Evolutionary conservation across 2,888 invertebrate genomes (phyloP).

Genomic region (Pollenia amentaria): DNA sequence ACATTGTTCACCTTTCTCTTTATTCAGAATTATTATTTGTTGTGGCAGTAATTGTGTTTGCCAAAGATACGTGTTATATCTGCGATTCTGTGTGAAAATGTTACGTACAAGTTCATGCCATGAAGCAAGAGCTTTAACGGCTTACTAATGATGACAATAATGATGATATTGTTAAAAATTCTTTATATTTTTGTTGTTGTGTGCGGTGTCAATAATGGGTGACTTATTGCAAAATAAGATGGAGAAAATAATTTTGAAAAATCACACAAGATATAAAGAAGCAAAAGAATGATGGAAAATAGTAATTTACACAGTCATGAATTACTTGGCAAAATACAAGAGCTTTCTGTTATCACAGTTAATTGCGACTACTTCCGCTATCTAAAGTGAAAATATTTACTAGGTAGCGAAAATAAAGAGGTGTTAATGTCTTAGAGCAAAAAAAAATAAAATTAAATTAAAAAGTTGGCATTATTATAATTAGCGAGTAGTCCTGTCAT

Average conservation of each 20-base stretch:
- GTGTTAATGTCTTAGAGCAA: conserved; percentile 19
- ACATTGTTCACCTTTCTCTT: background rate
- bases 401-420: background rate
- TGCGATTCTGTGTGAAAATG: conserved; percentile 21
- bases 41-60: background rate
- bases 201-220: conserved; percentile 66
- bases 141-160: conserved; percentile 47
- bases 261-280: background rate
- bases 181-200: conserved; percentile 53
- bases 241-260: background rate
- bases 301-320: conserved; percentile 1
- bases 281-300: conserved; percentile 40
- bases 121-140: background rate
- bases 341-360: conserved; percentile 11
- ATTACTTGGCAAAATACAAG: conserved; percentile 11
- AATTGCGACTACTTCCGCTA: conserved; percentile 47
- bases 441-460: background rate
- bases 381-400: conserved; percentile 3
- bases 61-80: conserved; percentile 40
- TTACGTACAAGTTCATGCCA: conserved; percentile 14
- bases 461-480: background rate
- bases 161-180: conserved; percentile 70
- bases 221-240: conserved; percentile 46
- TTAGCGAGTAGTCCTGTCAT: conserved; percentile 8
- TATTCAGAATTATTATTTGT: background rate